Base-by-base conservation (phyloP, 2,797 vertebrate species). In the Glyptemys insculpta region DNA sequence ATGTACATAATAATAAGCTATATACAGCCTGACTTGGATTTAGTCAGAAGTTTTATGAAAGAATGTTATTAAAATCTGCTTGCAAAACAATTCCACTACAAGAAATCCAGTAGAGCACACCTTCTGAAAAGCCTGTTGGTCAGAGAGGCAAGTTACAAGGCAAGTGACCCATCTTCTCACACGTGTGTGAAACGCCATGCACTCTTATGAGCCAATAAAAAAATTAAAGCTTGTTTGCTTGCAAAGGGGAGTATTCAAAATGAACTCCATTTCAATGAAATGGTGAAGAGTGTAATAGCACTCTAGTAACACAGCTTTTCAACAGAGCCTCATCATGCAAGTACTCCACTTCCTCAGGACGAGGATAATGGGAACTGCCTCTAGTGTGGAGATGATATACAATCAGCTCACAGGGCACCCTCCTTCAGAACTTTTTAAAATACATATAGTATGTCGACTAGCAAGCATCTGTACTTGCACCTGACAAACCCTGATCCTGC, bases 121-220 rank as follows among this genome's bases (percentile, higher is more conserved):
- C 11, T 27, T 29, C 29, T 76, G 88, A 87, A 93, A 93, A 9
- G 44, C 92, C 88, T 79, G 50, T 94, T 95, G 90, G 82, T 91
- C 89, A 78, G 93, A 92, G 57, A 93, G 91, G 91, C 62, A 65
- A 14, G 27, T 80, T 87, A 54, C n/a, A 91, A 16, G 9, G 27
- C 76, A 89, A 50, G 80, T 1, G 1, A 57, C 47, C 23, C 37
- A 91, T 21, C 21, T 93, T 59, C 88, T 84, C 12, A 2, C 90
- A 94, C 88, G 91, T 5, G 14, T 31, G 59, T 12, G 23, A 93
- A 50, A 87, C 83, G n/a, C 59, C 81, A 85, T 47, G 12, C 72
- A 47, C 41, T 25, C 41, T 37, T 21, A 27, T 27, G 21, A 50
- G 34, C 92, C 86, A 93, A 93, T 87, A 91, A 74, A 91, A 91